Percentiles rank a stretch among this genome's conserved stretches.
Conservation (phyloP, 1,140 invertebrate species). For the Ctenoplectra terminalis region DNA sequence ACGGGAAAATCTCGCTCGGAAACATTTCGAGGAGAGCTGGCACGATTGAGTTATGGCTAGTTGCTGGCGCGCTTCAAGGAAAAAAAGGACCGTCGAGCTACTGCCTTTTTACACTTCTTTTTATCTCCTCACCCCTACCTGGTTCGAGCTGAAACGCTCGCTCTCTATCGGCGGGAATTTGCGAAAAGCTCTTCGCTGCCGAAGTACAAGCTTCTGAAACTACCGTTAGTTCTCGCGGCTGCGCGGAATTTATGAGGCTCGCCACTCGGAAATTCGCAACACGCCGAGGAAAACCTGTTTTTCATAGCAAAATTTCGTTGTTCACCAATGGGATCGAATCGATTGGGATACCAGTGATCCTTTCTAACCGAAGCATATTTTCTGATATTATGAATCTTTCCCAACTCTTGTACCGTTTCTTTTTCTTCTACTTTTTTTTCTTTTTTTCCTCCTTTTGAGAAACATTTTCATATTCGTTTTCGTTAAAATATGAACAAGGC, state of each 20-base stretch:
- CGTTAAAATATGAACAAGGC: background rate
- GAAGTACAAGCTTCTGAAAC: constrained; percentile 51
- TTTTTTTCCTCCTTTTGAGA: background rate
- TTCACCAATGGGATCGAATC: background rate
- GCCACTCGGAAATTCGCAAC: constrained; percentile 26
- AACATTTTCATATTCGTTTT: background rate
- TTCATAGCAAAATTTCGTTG: constrained; percentile 35
- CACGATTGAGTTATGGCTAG: constrained; percentile 49
- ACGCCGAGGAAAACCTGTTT: constrained; percentile 30
- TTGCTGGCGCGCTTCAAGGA: constrained; percentile 3
- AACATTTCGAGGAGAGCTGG: constrained; percentile 41
- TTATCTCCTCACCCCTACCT: background rate
- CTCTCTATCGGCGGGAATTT: constrained; percentile 45
- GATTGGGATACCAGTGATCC: constrained; percentile 7
- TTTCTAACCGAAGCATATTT: background rate
- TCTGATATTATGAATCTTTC: background rate
- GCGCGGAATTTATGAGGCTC: constrained; percentile 34
- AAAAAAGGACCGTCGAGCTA: background rate
- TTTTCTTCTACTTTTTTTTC: background rate
- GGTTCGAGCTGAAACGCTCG: background rate
- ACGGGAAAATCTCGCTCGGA: constrained; percentile 36
- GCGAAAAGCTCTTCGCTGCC: constrained; percentile 38
- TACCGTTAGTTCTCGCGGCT: constrained; percentile 31
- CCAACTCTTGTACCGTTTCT: background rate
- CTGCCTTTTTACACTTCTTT: background rate